Evolutionary conservation across 2,797 vertebrate species (phyloP), one percentile per base, ranked within the genome.

Genomic region (Crocodylus rhombifer): DNA sequence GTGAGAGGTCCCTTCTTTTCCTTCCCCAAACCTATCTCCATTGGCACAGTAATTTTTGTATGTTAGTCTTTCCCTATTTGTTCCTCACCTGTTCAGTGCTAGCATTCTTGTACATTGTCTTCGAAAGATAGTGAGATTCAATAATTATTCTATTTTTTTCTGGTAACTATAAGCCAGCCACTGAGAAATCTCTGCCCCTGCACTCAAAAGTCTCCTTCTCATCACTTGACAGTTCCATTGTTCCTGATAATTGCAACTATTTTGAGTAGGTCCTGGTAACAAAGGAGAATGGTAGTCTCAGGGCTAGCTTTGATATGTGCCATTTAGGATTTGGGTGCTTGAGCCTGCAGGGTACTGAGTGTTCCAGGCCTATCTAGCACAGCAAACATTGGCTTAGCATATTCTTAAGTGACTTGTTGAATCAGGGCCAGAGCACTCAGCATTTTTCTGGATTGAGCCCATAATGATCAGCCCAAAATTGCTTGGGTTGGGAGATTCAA

Each of bases 1-100:
- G 79, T 60, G 96, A 93, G 95, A 96, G 96, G 94, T 96, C 96
- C 93, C 96, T 92, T 96, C 94, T 96, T 83, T 89, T 82, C 84
- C 93, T 94, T 93, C 94, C 92, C 92, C 90, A 87, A 93, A 82
- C 84, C 79, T 63, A 91, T 33, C 85, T 65, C 42, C 28, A 4
- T 92, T 88, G 92, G 91, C 67, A 36, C 42, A 71, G 67, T 95
- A 96, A 96, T 65, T 96, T 88, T 94, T 87, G 92, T 86, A 77
- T 56, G 88, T 96, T 91, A 81, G 77, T 89, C 95, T 96, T 86
- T 96, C n/a, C 77, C 71, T 95, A 16, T 79, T 95, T 95, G 88
- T 95, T 96, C 96, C 95, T 92, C 93, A 75, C 42, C 21, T 14
- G 69, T 20, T 88, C 92, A 25, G 81, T 92, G 85, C 73, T 86